Percentiles rank a stretch among this genome's conserved stretches.
Conservation (phyloP, 2,888 invertebrate species). For the Morpho helenor region DNA sequence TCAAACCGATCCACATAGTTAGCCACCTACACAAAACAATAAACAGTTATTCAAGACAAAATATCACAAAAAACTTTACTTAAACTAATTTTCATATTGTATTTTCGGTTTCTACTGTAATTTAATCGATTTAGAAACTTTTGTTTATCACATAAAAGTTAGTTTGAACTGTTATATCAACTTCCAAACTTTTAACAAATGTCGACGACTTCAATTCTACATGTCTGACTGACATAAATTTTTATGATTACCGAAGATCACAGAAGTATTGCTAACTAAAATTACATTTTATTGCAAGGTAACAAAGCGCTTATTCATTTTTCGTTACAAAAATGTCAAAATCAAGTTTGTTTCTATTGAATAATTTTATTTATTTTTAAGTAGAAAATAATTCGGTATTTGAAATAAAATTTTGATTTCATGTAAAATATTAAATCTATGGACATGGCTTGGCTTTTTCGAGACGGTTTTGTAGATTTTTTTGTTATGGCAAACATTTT, state of each 20-base stretch:
- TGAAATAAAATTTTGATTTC: too few species aligned
- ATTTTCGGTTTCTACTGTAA: conserved; percentile 5
- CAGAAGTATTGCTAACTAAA: conserved; percentile 13
- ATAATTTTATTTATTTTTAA: too few species aligned
- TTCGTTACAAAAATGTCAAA: too few species aligned
- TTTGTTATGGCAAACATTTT: too few species aligned
- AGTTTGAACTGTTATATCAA: conserved; percentile 42
- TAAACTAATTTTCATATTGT: conserved; percentile 27
- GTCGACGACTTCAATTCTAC: conserved; percentile 55
- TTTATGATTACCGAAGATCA: conserved; percentile 35
- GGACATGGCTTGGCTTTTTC: too few species aligned
- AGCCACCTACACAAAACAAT: conserved; percentile 74
- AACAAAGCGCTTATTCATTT: too few species aligned
- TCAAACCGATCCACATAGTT: conserved; percentile 51
- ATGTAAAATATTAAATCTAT: too few species aligned
- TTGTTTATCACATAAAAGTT: conserved; percentile 31
- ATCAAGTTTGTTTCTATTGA: too few species aligned
- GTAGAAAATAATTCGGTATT: too few species aligned
- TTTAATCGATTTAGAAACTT: conserved; percentile 16
- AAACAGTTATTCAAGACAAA: conserved; percentile 62
- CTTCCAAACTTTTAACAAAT: conserved; percentile 55
- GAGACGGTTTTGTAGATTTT: too few species aligned
- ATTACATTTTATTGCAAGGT: conserved; percentile 2
- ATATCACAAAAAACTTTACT: conserved; percentile 38
- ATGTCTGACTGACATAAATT: conserved; percentile 34